Evolutionary conservation across 2,888 invertebrate genomes (phyloP).

Genomic region (Pristionchus japonicus): DNA sequence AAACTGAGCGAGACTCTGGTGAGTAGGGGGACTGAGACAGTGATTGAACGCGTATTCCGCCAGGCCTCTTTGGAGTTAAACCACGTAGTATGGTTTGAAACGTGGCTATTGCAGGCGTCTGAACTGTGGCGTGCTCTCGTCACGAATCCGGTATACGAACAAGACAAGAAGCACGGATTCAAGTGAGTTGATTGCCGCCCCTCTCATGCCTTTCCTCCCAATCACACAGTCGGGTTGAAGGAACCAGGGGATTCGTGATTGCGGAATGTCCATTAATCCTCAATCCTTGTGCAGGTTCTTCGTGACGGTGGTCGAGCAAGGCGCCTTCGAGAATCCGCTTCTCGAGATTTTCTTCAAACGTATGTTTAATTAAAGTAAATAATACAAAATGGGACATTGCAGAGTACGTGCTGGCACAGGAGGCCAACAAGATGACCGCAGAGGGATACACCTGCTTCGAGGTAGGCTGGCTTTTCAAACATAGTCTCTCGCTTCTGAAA

Average conservation of each 20-base stretch:
- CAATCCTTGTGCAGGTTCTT: background rate
- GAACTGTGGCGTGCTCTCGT: conserved; percentile 1
- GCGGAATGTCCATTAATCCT: background rate
- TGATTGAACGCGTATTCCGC: too few species aligned
- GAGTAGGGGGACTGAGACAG: background rate
- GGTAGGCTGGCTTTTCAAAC: background rate
- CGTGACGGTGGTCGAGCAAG: background rate
- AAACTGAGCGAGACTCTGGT: background rate
- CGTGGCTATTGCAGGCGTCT: background rate
- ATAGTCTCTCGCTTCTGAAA: too few species aligned
- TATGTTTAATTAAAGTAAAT: background rate
- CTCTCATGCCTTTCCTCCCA: too few species aligned
- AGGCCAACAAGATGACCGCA: background rate
- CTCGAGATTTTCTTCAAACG: background rate
- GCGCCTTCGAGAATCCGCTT: background rate
- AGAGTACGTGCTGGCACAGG: background rate
- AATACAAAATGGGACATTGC: background rate
- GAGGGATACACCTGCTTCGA: conserved; percentile 33
- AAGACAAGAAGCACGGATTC: conserved; percentile 15
- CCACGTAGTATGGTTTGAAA: too few species aligned
- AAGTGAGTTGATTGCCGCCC: background rate
- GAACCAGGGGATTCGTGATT: too few species aligned
- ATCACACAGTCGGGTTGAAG: too few species aligned
- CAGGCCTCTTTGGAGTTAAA: background rate
- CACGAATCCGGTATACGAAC: background rate